Base-by-base conservation (phyloP, 2,888 invertebrate genomes). In the Dione juno region DNA sequence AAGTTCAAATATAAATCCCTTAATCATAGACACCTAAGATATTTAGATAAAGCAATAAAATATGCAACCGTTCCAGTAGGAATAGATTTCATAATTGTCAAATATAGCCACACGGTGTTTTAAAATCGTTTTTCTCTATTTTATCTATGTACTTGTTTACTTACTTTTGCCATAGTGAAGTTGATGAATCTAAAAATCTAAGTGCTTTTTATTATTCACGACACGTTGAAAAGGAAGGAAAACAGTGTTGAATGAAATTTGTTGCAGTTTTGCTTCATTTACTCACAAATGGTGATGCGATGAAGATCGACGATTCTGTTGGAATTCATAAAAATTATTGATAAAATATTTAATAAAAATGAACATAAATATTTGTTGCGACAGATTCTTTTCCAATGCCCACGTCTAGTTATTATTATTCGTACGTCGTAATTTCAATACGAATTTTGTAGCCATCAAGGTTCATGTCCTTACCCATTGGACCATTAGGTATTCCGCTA, bases 381-480 rank as follows among this genome's bases (percentile, higher is more conserved):
- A 67, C 73, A 74, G 78, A 78, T 84, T 87, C 91, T 91, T 92
- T 91, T 91, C 81, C 84, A 87, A 84, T 82, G 82, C 79, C 82
- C 84, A 74, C 84, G 84, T 82, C 84, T 78, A 85, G 81, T 77
- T 84, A 86, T 92, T 92, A 86, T 89, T 93, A 93, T 93, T 92
- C 93, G 77, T 85, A 79, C 81, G 83, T 80, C 90, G 92, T 93
- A 81, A 77, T 87, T 87, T 86, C 88, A 84, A 88, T 90, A 89
- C 90, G 90, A 87, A 88, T 92, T 93, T 92, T 88, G 89, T 89
- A 85, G 86, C 88, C 86, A 91, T 88, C 90, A 92, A 92, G 90
- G 92, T 88, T 85, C 88, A 82, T 82, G 89, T 90, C 90, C 90
- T 89, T 90, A 88, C 84, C 87, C 87, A 91, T 89, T 84, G 87